Base-by-base conservation (phyloP, 2,888 invertebrate species). In the Drosophila ochracea region DNA sequence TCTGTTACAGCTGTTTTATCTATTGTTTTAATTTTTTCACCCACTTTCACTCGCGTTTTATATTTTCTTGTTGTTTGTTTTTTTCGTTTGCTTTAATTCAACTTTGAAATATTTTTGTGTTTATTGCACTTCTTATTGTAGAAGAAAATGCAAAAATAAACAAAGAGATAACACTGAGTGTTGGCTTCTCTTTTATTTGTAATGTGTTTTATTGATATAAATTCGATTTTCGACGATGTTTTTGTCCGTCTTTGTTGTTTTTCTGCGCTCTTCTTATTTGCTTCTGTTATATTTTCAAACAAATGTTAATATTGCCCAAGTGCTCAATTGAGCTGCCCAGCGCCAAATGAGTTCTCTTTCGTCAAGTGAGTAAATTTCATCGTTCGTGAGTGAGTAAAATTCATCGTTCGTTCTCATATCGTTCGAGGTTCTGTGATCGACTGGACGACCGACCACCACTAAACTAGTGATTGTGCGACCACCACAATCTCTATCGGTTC, bases 161-260 rank as follows among this genome's bases (percentile, higher is more conserved):
- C 68, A 58, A 69, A 50, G 63, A 68, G 58, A 59, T 61, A 58
- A 58, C 66, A 72, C 50, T 31, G 65, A 55, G 59, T 35, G 53
- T 43, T 58, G 54, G n/a, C 21, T 11, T 16, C n/a, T 30, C n/a
- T 30, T 43, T 41, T 21, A 3, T 57, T 57, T 30, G 3, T 39
- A 28, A 25, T 30, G 28, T 59, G 30, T 71, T 73, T 58, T 39
- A 39, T 59, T 67, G 57, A 63, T 61, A 70, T 59, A 68, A 76
- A 73, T 84, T 78, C 53, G 70, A 67, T 64, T 68, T 67, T 76
- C 60, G 60, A 72, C 53, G 66, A 71, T 66, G 79, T 79, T 79
- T 79, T 79, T 79, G 43, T 79, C 78, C 78, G 87, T 61, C 82
- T 74, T 82, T 84, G 87, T 84, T 84, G 84, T 87, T 78, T 83